These are phyloP conservation scores for Strigamia crassipes DNA, from an alignment of 2,888 invertebrate genomes.

Conservation along the genomic window DNA sequence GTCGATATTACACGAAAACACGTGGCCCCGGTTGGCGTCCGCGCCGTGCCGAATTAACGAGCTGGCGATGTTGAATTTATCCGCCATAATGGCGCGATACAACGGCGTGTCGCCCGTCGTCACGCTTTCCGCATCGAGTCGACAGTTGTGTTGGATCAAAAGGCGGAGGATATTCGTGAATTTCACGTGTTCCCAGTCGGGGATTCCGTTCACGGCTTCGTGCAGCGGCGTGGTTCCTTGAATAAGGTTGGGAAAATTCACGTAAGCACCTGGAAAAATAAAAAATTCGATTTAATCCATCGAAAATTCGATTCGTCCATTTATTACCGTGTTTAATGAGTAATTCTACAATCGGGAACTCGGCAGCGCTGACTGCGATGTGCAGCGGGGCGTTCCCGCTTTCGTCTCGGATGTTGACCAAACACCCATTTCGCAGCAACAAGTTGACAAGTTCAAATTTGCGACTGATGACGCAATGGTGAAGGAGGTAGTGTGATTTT, in stretches of 20 bases:
- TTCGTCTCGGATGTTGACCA: constrained; percentile 69
- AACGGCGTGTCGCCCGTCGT: constrained; percentile 63
- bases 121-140: constrained; percentile 60
- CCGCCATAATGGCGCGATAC: constrained; percentile 63
- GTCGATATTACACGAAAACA: constrained; percentile 63
- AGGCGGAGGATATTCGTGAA: constrained; percentile 65
- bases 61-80: constrained; percentile 64
- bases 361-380: constrained; percentile 64
- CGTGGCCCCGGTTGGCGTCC: constrained; percentile 67
- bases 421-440: constrained; percentile 65
- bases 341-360: constrained; percentile 63
- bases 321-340: constrained; percentile 65
- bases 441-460: constrained; percentile 66
- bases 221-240: constrained; percentile 68
- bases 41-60: constrained; percentile 68
- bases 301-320: too few species aligned
- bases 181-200: constrained; percentile 59
- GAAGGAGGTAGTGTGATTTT: constrained; percentile 72
- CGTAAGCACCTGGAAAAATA: constrained; percentile 63
- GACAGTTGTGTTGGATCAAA: constrained; percentile 62
- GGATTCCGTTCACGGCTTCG: constrained; percentile 66
- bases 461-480: constrained; percentile 69
- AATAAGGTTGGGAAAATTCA: constrained; percentile 64
- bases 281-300: constrained; percentile 34
- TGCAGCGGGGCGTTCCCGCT: constrained; percentile 73